Evolutionary conservation across 2,113 vertebrate species (phyloP), one percentile per base, ranked within the genome.

Genomic region (Neodon shergylaensis): DNA sequence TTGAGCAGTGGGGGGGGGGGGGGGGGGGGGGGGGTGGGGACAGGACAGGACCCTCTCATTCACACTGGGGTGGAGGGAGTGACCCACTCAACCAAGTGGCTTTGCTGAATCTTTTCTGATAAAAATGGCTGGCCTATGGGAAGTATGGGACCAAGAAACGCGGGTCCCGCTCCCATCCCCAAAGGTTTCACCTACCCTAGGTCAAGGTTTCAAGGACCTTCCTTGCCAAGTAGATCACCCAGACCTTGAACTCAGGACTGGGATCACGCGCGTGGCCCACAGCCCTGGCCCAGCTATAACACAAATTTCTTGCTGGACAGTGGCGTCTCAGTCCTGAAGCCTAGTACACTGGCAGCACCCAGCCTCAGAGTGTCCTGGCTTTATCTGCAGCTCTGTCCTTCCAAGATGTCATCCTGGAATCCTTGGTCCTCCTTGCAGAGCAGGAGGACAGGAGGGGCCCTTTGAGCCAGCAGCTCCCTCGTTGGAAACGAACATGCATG

Each of bases 1-100:
- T 54, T 66, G 73, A 28, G 7, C 31, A 4, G 65, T 61, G n/a
- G 47, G 21, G 31, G 33, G 65, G 36, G 81, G 31, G 21, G 31
- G 33, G 65, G 36, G 81, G 31, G 8, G 47, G 7, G 47, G 47
- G 21, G n/a, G 39, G 17, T 39, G 33, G 58, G 36, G 81, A 47
- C 33, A 21, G 68, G 39, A 24, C 42, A 39, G 21, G 24, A 58
- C 42, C 44, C 42, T 33, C 58, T 8, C 11, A 4, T 14, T 2
- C 3, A 0, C 28, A 2, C 21, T 21, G 13, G 19, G 42, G 44
- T 68, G 4, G 12, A 6, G 2, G 21, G 22, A 31, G 44, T 28
- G 13, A 39, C 73, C 28, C 84, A 84, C 73, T 54, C 33, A 19
- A 5, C 31, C 90, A n/a, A 0, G 63, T 63, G 24, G 22, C 49